Evolutionary conservation across 1,140 invertebrate genomes (phyloP), one percentile per base, ranked within the genome.

Genomic region (Chironomus tepperi): DNA sequence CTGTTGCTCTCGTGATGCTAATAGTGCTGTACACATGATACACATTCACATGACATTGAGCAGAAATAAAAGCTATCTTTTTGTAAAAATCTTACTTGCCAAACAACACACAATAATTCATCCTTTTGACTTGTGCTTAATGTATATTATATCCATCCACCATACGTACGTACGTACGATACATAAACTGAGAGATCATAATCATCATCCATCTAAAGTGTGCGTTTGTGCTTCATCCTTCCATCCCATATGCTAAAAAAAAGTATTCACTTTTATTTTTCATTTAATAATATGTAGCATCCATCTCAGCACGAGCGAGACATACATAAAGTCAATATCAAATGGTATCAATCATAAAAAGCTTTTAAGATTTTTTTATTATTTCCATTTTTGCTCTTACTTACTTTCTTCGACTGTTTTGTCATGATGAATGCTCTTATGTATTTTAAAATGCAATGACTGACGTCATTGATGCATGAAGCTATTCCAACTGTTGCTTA

Each of bases 161-260:
- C 12, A 75, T 75, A 75, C 81, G 77, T 80, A 77, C 67, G 81
- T 75, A 81, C 81, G n/a, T n/a, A n/a, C n/a, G n/a, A 73, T 73
- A 8, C 34, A 73, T 73, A 21, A 19, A 42, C 18, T 72, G 19
- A 21, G 19, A 12, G 18, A 72, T 72, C 18, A 72, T 21, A 15
- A 16, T 65, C 18, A 65, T n/a, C 47, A 57, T 57, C 47, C 47
- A 57, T 57, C 47, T 57, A 57, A n/a, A 12, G 47, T 12, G 24
- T 34, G 24, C n/a, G n/a, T 57, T n/a, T 57, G n/a, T 57, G 43
- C 47, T 57, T 57, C 47, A n/a, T 57, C n/a, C 47, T n/a, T 57
- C 47, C 47, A 5, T 57, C 24, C n/a, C 24, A 34, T 2, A 34
- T 34, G 24, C 24, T 34, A 34, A 34, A n/a, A n/a, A n/a, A n/a